A percentile compares a stretch with the other conserved stretches of the same genome.
Conservation (phyloP, 2,113 vertebrate genomes). For the Oncorhynchus gorbuscha region DNA sequence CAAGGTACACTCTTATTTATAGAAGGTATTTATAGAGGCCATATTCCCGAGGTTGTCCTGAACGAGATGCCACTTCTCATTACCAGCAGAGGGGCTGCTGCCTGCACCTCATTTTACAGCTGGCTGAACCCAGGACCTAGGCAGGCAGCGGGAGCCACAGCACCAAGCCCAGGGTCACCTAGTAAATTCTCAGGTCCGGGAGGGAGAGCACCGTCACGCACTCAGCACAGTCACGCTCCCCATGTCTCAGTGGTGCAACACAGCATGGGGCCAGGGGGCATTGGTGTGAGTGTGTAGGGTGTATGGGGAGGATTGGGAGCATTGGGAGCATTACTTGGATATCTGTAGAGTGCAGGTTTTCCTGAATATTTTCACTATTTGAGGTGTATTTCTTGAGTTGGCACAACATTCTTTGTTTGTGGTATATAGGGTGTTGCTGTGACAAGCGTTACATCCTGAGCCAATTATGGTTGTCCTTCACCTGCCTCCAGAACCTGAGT, state of each 20-base stretch:
- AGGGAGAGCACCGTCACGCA: slow-evolving; percentile 68
- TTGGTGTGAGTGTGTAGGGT: slow-evolving; percentile 17
- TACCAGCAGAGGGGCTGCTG: slow-evolving; percentile 68
- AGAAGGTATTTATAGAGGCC: slow-evolving; percentile 81
- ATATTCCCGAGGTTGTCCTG: slow-evolving; percentile 79
- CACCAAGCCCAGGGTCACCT: slow-evolving; percentile 75
- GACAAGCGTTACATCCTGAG: slow-evolving; percentile 14
- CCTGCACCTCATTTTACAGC: slow-evolving; percentile 78
- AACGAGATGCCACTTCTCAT: slow-evolving; percentile 80
- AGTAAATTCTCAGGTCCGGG: slow-evolving; percentile 73
- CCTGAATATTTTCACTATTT: neutral
- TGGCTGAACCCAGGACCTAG: slow-evolving; percentile 69
- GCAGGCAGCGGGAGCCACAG: slow-evolving; percentile 36
- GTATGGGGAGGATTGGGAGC: slow-evolving; percentile 33
- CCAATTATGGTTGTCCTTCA: slow-evolving; percentile 32
- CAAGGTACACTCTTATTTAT: slow-evolving; percentile 79
- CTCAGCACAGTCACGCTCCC: slow-evolving; percentile 17
- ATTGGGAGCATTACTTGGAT: neutral
- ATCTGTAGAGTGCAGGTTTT: slow-evolving; percentile 6
- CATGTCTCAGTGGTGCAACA: slow-evolving; percentile 42
- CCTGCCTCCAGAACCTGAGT: slow-evolving; percentile 9
- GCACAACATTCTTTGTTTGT: neutral
- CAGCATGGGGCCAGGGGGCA: slow-evolving; percentile 58
- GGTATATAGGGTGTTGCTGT: slow-evolving; percentile 13
- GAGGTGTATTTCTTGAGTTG: slow-evolving; percentile 11